Evolutionary conservation across 2,888 invertebrate species (phyloP).

Genomic region (Drosophila kanekoi): DNA sequence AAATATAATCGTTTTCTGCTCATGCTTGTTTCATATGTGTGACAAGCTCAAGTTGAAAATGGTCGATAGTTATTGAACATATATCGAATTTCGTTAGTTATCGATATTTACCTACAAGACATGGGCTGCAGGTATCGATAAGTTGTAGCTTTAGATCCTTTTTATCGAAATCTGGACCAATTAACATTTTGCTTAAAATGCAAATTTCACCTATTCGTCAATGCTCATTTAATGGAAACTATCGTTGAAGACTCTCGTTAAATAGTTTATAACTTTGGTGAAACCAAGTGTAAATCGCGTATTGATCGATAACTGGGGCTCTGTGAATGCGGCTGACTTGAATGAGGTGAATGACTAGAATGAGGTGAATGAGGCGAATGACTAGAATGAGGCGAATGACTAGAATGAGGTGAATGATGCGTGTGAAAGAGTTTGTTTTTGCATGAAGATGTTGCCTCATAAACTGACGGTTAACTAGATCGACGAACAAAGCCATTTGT

Average conservation of each 20-base stretch:
- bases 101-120: too few relatives aligned
- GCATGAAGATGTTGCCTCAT: conserved; percentile 18
- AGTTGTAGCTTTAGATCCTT: too few relatives aligned
- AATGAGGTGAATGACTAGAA: not conserved
- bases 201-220: conserved; percentile 2
- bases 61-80: too few relatives aligned
- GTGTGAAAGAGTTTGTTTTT: conserved; percentile 9
- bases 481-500: conserved; percentile 40
- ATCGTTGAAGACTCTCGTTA: not conserved
- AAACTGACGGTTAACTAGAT: conserved; percentile 40
- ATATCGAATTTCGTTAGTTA: too few relatives aligned
- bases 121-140: too few relatives aligned
- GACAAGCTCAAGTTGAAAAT: too few relatives aligned
- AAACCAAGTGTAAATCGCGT: conserved; percentile 40
- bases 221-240: not conserved
- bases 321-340: conserved; percentile 4
- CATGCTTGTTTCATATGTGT: too few relatives aligned
- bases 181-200: conserved; percentile 11
- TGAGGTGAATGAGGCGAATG: conserved; percentile 4
- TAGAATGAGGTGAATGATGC: conserved; percentile 7
- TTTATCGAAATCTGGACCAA: not conserved
- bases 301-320: too few relatives aligned
- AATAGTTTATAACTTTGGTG: conserved; percentile 3
- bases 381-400: not conserved
- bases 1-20: too few relatives aligned